Percentiles rank a stretch among this genome's conserved stretches.
Conservation (phyloP, 2,113 vertebrate genomes). For the pig (Sus scrofa) region T2T-Sscrofa CM000812.6:45651501-45652000, state of each 20-base stretch:
- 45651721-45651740: slow-evolving; percentile 43
- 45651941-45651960: slow-evolving; percentile 77
- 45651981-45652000: slow-evolving; percentile 74
- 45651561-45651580: neutral
- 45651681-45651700: slow-evolving; percentile 14
- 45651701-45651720: neutral
- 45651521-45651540: neutral
- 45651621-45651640: neutral
- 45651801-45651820: slow-evolving; percentile 75
- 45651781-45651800: slow-evolving; percentile 59
- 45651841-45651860: slow-evolving; percentile 73
- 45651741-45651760: neutral
- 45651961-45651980: slow-evolving; percentile 63
- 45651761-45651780: slow-evolving; percentile 51
- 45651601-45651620: neutral
- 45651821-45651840: slow-evolving; percentile 77
- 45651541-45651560: neutral
- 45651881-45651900: slow-evolving; percentile 77
- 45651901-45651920: slow-evolving; percentile 75
- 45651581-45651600: neutral
- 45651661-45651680: neutral
- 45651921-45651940: slow-evolving; percentile 69
- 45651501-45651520: neutral
- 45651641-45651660: neutral
- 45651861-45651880: slow-evolving; percentile 78